Conservation (phyloP, 2,113 vertebrate species). For the Garra rufa region DNA sequence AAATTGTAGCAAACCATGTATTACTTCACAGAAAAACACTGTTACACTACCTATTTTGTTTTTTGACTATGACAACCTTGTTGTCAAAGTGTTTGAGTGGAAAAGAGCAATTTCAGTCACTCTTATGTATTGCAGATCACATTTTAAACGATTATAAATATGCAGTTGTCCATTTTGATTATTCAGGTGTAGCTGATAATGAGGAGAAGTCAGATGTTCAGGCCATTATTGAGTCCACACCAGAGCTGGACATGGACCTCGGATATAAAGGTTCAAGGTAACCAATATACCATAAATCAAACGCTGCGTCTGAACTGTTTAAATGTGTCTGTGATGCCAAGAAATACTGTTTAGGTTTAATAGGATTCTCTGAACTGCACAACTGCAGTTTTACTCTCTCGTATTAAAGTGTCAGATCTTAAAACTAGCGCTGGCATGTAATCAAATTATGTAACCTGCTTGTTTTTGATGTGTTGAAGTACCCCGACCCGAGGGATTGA, state of each 20-base stretch:
- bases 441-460: not conserved
- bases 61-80: no score
- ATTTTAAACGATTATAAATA: not conserved
- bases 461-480: conserved; percentile 69
- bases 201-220: conserved; percentile 95
- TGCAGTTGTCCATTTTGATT: conserved; percentile 9
- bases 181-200: conserved; percentile 86
- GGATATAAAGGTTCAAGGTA: conserved; percentile 92
- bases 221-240: conserved; percentile 97
- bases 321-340: not conserved
- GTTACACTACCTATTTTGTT: no score
- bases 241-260: conserved; percentile 95
- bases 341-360: not conserved
- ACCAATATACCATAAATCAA: not conserved
- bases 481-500: conserved; percentile 97
- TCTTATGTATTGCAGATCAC: not conserved
- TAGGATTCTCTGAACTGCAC: not conserved
- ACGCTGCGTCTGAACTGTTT: not conserved
- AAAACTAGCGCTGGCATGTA: not conserved
- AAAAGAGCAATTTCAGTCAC: no score
- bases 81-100: no score
- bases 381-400: not conserved
- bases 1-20: no score
- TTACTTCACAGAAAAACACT: no score
- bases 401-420: not conserved